Evolutionary conservation across 2,888 invertebrate species (phyloP), one percentile per base, ranked within the genome.

Genomic region (Zootermopsis nevadensis): DNA sequence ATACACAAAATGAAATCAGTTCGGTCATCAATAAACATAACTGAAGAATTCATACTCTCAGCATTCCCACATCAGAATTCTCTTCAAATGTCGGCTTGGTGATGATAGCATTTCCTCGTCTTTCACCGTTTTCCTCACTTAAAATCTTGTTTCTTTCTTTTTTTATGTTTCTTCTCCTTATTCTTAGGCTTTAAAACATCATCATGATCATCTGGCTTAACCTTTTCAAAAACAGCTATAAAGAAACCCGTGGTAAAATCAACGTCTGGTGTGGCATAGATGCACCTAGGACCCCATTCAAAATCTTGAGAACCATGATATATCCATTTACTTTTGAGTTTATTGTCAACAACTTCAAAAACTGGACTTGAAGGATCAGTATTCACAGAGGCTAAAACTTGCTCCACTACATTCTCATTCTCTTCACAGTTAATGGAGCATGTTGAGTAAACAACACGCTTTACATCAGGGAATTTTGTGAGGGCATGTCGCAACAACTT

Each of bases 171-270:
- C 80, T n/a, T 15, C 42, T 55, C 82, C n/a, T 60, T 15, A n/a
- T 2, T 12, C 7, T n/a, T n/a, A 27, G 6, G 8, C 3, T 1
- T 27, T 60, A 12, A n/a, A 27, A n/a, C 15, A 60, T 27, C n/a
- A n/a, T 69, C 35, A 22, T 38, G 60, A 48, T 74, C 79, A 55
- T 76, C 42, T 27, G 24, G 4, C 33, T 6, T 12, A 33, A 86
- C 84, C 82, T 87, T 86, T 89, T 96, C 96, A 87, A 99, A 95
- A 80, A 98, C 93, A 1, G 99, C 98, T 55, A 99, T 92, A 90
- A 99, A 99, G 90, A 99, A 99, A 2, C 99, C 99, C 89, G 96
- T 98, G 0, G 98, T 97, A 8, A 93, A 90, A 90, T 98, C 97
- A 0, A 91, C 89, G 8, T 95, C 93, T 0, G 96, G 94, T 86